Base-by-base conservation (phyloP, 53 echinoderm and acorn worm genomes). In the Crossaster papposus region DNA sequence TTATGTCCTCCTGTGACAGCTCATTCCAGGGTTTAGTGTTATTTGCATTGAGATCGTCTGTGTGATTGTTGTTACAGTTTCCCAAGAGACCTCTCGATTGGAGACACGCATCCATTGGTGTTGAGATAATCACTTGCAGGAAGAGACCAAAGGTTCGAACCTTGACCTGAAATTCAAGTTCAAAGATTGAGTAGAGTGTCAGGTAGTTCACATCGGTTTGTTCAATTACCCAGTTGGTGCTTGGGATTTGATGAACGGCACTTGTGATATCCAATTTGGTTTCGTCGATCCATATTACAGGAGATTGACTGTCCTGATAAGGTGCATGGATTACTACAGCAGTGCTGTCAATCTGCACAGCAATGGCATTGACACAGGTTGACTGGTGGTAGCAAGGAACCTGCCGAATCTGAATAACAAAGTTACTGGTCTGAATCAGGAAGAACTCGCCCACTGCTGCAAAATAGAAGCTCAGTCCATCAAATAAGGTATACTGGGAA, bases 391-490 rank as follows among this genome's bases (percentile, higher is more conserved):
- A 94, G 88, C 96, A 96, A 4, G 96, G 96, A 33, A 96, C 92
- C 74, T 96, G 96, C 58, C 94, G 88, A 32, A 96, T 89, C 74
- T 96, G 96, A 77, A 94, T 65, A 8, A 70, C 37, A 37, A 94
- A 70, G 30, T 70, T 64, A 20, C 20, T 75, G 23, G 86, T 93
- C 35, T 50, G 50, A 33, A 94, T 79, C 30, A 96, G 85, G 78
- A 92, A 96, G 78, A 93, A 96, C 68, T 96, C 96, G 2, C 96
- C 96, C 17, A 90, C 91, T 29, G 88, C 88, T 28, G 88, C 90
- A 81, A 96, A 84, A 87, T 91, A 92, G 76, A 94, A 91, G 72
- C 83, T 91, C 50, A 96, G 72, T 1, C 94, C 94, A 85, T 94
- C 94, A 80, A 94, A 96, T 23, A 88, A 37, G 14, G 91, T 95